A percentile compares a stretch with the other conserved stretches of the same genome.
Conservation (phyloP, 2,888 invertebrate species). For the Rhingia rostrata region DNA sequence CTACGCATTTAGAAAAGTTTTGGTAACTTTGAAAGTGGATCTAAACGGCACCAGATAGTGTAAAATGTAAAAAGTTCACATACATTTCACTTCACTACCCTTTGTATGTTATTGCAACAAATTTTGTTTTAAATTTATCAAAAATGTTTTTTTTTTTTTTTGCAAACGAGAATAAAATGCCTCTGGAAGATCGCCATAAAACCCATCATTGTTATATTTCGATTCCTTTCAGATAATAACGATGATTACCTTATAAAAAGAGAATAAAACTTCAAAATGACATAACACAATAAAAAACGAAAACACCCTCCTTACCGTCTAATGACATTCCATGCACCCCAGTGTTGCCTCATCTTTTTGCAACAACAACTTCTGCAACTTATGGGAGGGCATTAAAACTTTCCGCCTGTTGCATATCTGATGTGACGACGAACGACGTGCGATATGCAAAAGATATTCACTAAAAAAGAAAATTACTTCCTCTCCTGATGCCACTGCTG, state of each 20-base stretch:
- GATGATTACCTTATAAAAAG: constrained; percentile 61
- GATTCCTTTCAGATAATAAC: constrained; percentile 57
- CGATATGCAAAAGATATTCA: constrained; percentile 32
- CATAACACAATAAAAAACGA: constrained; percentile 2
- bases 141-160: too few relatives aligned
- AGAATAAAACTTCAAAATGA: constrained; percentile 46
- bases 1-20: too few relatives aligned
- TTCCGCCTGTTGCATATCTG: constrained; percentile 73
- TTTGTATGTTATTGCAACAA: too few relatives aligned
- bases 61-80: too few relatives aligned
- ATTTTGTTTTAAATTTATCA: too few relatives aligned
- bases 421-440: constrained; percentile 48
- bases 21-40: too few relatives aligned
- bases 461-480: constrained; percentile 37
- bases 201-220: neutral
- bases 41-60: too few relatives aligned
- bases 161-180: too few relatives aligned
- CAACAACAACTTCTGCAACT: constrained; percentile 57
- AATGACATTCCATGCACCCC: constrained; percentile 37
- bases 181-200: too few relatives aligned
- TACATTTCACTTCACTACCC: too few relatives aligned
- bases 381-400: constrained; percentile 65
- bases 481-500: constrained; percentile 1
- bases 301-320: neutral
- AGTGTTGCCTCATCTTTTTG: constrained; percentile 6